phyloP scores from a whole-genome alignment of 2,888 invertebrate genomes.

The Harmothoe impar region DNA sequence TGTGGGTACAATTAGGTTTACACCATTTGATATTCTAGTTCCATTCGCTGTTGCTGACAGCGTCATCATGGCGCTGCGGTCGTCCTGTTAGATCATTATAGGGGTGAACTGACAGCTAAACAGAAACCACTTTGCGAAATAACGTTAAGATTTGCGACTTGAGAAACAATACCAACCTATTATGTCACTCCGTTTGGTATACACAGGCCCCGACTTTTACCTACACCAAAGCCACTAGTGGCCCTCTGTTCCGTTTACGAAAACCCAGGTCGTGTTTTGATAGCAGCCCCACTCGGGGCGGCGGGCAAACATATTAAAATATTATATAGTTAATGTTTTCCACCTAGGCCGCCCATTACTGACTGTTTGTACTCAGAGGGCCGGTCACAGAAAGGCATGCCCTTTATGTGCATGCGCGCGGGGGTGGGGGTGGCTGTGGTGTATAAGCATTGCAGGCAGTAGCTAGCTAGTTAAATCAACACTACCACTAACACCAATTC shows the following conservation, averaged over 20 bases:
- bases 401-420: background rate
- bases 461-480: too few species aligned
- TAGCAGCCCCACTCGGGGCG: constrained; percentile 1
- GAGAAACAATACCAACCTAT: background rate
- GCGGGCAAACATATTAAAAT: constrained; percentile 54
- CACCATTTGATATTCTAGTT: too few species aligned
- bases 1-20: background rate
- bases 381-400: background rate
- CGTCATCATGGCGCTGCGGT: too few species aligned
- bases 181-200: background rate
- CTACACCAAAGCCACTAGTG: background rate
- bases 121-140: background rate
- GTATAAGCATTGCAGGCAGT: too few species aligned
- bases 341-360: constrained; percentile 3
- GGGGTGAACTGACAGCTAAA: background rate
- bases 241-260: constrained; percentile 15
- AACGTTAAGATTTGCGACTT: background rate
- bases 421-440: too few species aligned
- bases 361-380: constrained; percentile 32
- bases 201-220: background rate
- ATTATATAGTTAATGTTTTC: constrained; percentile 56
- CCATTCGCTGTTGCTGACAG: too few species aligned
- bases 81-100: too few species aligned
- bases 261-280: background rate
- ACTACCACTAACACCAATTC: too few species aligned